A percentile compares a stretch with the other conserved stretches of the same genome.
Evolutionary conservation across 2,113 vertebrate species (phyloP).

Genomic region (Quiscalus mexicanus): DNA sequence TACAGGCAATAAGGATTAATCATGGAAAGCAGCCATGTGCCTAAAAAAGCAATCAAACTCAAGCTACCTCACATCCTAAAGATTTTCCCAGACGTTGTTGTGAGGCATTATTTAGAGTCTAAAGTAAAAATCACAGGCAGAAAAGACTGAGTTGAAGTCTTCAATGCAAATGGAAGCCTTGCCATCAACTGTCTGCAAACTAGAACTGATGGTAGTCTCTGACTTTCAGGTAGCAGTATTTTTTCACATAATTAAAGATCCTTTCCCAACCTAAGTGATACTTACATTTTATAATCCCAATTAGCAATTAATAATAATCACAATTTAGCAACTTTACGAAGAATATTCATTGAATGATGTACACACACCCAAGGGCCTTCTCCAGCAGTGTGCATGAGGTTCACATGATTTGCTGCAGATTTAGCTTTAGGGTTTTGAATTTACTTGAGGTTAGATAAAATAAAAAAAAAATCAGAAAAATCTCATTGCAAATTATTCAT

Average conservation of each 20-base stretch:
- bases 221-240: not conserved
- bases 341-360: not conserved
- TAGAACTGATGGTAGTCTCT: not conserved
- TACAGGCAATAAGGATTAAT: not conserved
- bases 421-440: not conserved
- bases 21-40: not conserved
- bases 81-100: not conserved
- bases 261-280: not conserved
- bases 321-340: not conserved
- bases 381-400: not conserved
- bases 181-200: not conserved
- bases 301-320: not conserved
- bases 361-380: rapidly evolving
- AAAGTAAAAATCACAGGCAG: not conserved
- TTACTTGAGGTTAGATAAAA: not conserved
- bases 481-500: not conserved
- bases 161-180: not conserved
- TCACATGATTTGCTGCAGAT: not conserved
- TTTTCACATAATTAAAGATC: not conserved
- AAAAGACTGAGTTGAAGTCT: not conserved
- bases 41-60: not conserved
- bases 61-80: not conserved
- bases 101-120: not conserved
- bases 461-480: not conserved
- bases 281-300: not conserved